Conservation (phyloP, 2,113 vertebrate genomes). For the Channa argus region DNA sequence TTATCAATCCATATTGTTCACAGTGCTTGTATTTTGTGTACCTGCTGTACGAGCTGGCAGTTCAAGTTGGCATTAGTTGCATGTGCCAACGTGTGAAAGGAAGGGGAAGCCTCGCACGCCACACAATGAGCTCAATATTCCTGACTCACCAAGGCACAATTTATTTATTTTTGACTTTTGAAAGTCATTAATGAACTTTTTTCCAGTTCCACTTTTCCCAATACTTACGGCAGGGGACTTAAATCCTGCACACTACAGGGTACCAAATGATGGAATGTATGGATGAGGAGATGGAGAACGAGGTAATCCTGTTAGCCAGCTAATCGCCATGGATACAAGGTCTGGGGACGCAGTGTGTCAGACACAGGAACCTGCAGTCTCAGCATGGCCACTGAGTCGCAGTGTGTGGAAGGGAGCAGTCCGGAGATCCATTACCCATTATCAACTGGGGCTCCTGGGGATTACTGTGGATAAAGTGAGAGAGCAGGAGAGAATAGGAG, state of each 20-base stretch:
- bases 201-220: not conserved
- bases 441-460: conserved; percentile 60
- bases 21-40: conserved; percentile 9
- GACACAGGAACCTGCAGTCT: conserved; percentile 52
- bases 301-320: conserved; percentile 61
- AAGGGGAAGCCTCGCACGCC: not conserved
- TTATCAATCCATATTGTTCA: conserved; percentile 20
- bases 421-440: conserved; percentile 72
- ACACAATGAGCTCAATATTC: not conserved
- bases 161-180: not conserved
- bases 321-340: conserved; percentile 48
- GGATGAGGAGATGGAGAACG: conserved; percentile 34
- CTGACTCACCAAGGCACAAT: conserved; percentile 12
- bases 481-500: conserved; percentile 36
- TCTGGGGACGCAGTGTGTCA: conserved; percentile 18
- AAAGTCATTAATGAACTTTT: conserved; percentile 20
- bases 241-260: conserved; percentile 6
- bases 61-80: not conserved
- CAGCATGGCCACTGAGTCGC: conserved; percentile 26
- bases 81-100: not conserved
- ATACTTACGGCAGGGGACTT: conserved; percentile 5
- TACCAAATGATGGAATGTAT: conserved; percentile 22
- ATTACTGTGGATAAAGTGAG: conserved; percentile 67
- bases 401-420: conserved; percentile 39
- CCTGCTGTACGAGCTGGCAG: not conserved